Percentiles rank a stretch among this genome's conserved stretches.
Evolutionary conservation across 2,888 invertebrate genomes (phyloP).

Genomic region (Alviniconcha strummeri): DNA sequence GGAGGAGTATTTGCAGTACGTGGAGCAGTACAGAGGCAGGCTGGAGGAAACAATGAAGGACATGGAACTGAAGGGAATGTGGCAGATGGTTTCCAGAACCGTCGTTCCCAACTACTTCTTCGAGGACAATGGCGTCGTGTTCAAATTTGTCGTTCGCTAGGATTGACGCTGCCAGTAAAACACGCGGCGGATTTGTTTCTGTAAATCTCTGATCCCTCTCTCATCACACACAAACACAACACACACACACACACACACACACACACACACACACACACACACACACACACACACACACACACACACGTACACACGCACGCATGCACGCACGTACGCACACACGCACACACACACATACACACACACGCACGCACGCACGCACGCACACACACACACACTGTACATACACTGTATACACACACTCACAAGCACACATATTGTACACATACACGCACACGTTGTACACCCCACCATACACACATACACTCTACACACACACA

Average conservation of each 20-base stretch:
- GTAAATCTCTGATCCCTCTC: background rate
- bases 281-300: background rate
- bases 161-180: background rate
- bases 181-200: background rate
- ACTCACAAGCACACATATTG: no score
- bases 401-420: no score
- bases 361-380: no score
- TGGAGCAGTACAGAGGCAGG: constrained; percentile 58
- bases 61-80: constrained; percentile 51
- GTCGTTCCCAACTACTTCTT: constrained; percentile 63
- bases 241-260: background rate
- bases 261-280: no score
- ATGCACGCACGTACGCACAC: background rate
- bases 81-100: constrained; percentile 50
- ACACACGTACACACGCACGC: background rate
- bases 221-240: background rate
- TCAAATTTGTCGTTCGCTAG: constrained; percentile 47
- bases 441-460: no score
- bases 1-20: constrained; percentile 60
- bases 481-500: no score
- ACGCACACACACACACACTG: no score
- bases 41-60: constrained; percentile 56
- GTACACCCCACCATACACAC: no score
- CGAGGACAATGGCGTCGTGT: constrained; percentile 62
- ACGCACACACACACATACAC: no score